Evolutionary conservation across 1,140 invertebrate species (phyloP), one percentile per base, ranked within the genome.

Genomic region (Drosophila sucinea): DNA sequence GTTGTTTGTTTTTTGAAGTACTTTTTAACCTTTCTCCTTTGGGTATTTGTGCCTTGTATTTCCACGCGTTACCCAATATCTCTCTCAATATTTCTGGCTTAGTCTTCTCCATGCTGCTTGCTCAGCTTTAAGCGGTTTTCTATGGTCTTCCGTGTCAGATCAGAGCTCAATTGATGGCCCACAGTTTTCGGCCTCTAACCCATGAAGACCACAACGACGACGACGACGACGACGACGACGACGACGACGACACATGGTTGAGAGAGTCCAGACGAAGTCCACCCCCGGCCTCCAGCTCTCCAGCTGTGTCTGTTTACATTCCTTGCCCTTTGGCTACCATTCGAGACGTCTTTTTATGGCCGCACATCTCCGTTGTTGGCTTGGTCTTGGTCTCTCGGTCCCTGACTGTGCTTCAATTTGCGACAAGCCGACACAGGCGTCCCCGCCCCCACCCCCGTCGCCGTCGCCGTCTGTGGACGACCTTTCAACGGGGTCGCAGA

Each of bases 401-500:
- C 54, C 72, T 78, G 71, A 30, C 67, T 80, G 70, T 51, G 70
- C 81, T 77, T 70, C 70, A 77, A 84, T 84, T 84, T 84, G 27
- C 64, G 73, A 72, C 80, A 60, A 17, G 11, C 60, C 78, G 30
- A 47, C 32, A 30, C 54, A 29, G 35, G 33, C 5, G 33, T 7
- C 23, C 4, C 32, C 27, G 27, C 27, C 44, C 33, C 33, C 27
- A 38, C n/a, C 38, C 25, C 41, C 23, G 69, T 27, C 40, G 77
- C 17, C 55, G 60, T 10, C n/a, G 27, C 30, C 68, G 76, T 60
- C 54, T 41, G 60, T 60, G 66, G 62, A 61, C 63, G 80, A 78
- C 77, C 84, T 81, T 89, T 84, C 57, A 38, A 74, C 71, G 73
- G 84, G 84, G 84, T 78, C 80, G 84, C 69, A 67, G 77, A 80